These are phyloP conservation scores for Dynastes hyllus DNA, from an alignment of 2,888 invertebrate species.

Conservation along the genomic window DNA sequence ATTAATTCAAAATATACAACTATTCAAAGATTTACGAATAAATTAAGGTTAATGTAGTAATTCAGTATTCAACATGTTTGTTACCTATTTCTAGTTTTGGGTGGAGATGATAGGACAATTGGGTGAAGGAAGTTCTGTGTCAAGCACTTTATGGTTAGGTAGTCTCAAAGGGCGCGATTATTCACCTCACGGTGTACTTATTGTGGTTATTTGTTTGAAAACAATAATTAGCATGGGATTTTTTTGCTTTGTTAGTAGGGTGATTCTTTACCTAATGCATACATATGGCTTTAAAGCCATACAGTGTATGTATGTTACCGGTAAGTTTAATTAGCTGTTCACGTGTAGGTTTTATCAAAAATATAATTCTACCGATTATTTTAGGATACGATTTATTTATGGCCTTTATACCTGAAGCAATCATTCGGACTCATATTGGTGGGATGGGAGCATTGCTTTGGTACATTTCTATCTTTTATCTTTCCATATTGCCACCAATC, in stretches of 20 bases:
- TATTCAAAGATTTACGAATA: no score
- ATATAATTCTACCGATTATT: conserved; percentile 10
- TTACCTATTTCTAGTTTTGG: conserved; percentile 37
- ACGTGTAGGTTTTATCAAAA: neutral
- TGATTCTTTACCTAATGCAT: conserved; percentile 39
- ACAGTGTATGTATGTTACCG: neutral
- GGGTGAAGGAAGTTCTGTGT: conserved; percentile 13
- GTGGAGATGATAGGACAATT: conserved; percentile 25
- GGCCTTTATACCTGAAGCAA: conserved; percentile 51
- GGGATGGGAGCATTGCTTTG: conserved; percentile 47
- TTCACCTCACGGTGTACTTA: conserved; percentile 21
- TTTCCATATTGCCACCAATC: conserved; percentile 36
- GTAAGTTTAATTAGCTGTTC: no score
- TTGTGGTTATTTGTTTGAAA: conserved; percentile 27
- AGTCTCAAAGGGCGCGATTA: conserved; percentile 37
- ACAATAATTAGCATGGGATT: neutral
- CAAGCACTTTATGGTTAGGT: conserved; percentile 41
- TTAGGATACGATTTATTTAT: conserved; percentile 51
- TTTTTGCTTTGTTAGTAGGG: conserved; percentile 62
- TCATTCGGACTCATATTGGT: conserved; percentile 37
- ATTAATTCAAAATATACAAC: no score
- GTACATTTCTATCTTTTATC: conserved; percentile 49
- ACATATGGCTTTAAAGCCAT: neutral
- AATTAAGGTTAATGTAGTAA: no score
- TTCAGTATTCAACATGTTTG: no score